These are phyloP conservation scores for Burhinus oedicnemus DNA, from an alignment of 2,113 vertebrate genomes.

Conservation along the genomic window DNA sequence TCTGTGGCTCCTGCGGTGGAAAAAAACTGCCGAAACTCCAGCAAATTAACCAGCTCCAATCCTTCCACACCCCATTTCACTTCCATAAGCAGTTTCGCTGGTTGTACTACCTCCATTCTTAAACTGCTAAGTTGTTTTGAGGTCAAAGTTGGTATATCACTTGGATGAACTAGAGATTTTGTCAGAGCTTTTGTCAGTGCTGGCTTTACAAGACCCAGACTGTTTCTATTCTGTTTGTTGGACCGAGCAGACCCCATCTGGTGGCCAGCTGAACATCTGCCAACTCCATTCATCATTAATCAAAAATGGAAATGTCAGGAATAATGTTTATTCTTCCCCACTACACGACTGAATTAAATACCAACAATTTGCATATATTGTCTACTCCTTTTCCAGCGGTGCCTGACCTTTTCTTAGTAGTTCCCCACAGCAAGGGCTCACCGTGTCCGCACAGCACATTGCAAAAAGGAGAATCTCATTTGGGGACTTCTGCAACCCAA, in stretches of 20 bases:
- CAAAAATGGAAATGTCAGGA: constrained; percentile 56
- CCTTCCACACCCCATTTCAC: neutral
- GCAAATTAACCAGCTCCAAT: neutral
- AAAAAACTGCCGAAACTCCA: neutral
- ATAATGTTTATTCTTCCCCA: constrained; percentile 38
- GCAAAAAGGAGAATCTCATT: neutral
- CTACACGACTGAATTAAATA: constrained; percentile 36
- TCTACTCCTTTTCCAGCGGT: neutral
- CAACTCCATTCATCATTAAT: constrained; percentile 37
- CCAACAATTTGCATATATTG: constrained; percentile 33
- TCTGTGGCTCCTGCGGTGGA: neutral
- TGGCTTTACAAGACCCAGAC: neutral
- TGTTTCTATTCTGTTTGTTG: neutral
- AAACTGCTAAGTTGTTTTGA: neutral
- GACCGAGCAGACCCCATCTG: constrained; percentile 27
- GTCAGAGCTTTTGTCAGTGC: constrained; percentile 6
- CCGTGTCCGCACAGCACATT: neutral
- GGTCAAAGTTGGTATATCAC: neutral
- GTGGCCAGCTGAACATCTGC: constrained; percentile 43
- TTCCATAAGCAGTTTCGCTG: neutral
- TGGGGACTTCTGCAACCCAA: neutral
- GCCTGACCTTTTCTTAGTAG: neutral
- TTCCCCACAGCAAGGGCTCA: neutral
- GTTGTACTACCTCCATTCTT: neutral
- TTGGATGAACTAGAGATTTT: neutral